phyloP scores from a whole-genome alignment of 2,888 invertebrate species.

The Lathronympha strigana region DNA sequence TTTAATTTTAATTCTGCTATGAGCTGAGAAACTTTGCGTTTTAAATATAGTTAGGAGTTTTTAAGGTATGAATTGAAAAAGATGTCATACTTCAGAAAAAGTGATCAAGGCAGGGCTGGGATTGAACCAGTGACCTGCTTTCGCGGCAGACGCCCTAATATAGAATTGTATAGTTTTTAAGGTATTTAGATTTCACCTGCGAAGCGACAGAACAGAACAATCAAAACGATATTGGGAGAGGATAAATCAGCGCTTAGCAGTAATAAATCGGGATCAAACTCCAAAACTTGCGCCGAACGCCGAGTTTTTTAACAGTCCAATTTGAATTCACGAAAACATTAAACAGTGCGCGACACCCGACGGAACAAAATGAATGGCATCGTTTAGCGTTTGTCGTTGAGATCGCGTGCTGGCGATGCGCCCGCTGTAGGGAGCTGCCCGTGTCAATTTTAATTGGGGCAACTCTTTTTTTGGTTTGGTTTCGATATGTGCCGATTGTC shows the following conservation, averaged over 20 bases:
- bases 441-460: slow-evolving; percentile 83
- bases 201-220: neutral
- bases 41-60: slow-evolving; percentile 23
- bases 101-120: too few species aligned
- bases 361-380: slow-evolving; percentile 79
- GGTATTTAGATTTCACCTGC: neutral
- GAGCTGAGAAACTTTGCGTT: slow-evolving; percentile 23
- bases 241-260: slow-evolving; percentile 33
- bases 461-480: slow-evolving; percentile 66
- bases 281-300: slow-evolving; percentile 39
- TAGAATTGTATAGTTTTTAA: too few species aligned
- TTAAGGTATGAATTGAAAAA: neutral
- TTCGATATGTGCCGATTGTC: slow-evolving; percentile 70
- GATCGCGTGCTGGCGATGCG: slow-evolving; percentile 80
- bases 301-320: slow-evolving; percentile 50
- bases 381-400: slow-evolving; percentile 73
- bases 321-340: slow-evolving; percentile 69
- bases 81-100: too few species aligned
- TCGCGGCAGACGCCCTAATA: too few species aligned
- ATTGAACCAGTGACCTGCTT: too few species aligned
- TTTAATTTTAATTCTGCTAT: slow-evolving; percentile 55
- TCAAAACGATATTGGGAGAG: neutral
- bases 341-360: slow-evolving; percentile 66
- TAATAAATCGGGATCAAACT: slow-evolving; percentile 39
- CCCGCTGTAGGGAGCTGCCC: slow-evolving; percentile 70